Percentiles rank a stretch among this genome's conserved stretches.
phyloP scores from a whole-genome alignment of 2,888 invertebrate species.

The Penaeus monodon region DNA sequence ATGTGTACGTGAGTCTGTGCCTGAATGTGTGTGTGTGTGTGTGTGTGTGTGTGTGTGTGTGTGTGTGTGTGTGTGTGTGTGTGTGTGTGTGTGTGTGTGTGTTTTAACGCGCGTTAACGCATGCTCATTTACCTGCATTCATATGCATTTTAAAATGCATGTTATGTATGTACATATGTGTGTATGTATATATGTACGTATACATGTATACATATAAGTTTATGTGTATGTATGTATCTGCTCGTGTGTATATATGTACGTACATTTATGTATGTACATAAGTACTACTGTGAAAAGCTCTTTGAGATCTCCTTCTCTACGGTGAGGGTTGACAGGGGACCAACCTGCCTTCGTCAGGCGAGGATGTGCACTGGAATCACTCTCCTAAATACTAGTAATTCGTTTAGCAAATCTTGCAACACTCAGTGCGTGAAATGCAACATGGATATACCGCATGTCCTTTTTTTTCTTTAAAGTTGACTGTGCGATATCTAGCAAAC shows the following conservation, averaged over 20 bases:
- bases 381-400: constrained; percentile 13
- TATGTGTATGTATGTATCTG: constrained; percentile 7
- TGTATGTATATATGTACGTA: neutral
- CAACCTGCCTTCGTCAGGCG: neutral
- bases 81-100: too few species aligned
- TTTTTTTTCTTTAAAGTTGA: too few species aligned
- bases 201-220: neutral
- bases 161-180: neutral
- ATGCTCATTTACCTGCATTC: neutral
- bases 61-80: too few species aligned
- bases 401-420: constrained; percentile 3
- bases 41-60: neutral
- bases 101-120: too few species aligned
- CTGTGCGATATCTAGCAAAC: too few species aligned
- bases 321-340: constrained; percentile 18
- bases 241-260: neutral
- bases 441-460: too few species aligned
- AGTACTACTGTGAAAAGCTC: constrained; percentile 41
- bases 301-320: constrained; percentile 20
- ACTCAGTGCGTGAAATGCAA: constrained; percentile 1
- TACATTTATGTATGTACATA: too few species aligned
- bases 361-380: neutral
- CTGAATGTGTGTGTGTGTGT: too few species aligned
- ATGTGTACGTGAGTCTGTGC: too few species aligned
- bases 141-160: neutral